phyloP scores from a whole-genome alignment of 2,113 vertebrate genomes.

The Salvator merianae region DNA sequence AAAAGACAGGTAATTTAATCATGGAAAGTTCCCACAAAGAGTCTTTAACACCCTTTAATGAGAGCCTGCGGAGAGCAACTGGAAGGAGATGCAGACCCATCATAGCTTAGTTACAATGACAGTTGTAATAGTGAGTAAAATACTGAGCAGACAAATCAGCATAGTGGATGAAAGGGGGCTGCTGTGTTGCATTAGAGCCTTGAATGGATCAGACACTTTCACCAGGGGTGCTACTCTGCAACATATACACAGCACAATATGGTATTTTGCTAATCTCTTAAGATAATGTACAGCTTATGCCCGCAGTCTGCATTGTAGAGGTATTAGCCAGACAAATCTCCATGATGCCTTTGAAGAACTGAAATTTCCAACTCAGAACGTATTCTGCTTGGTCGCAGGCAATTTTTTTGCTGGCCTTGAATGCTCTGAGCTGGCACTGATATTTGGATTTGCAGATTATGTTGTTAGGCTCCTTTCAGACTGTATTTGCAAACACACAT shows the following conservation, averaged over 20 bases:
- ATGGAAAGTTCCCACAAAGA: conserved; percentile 53
- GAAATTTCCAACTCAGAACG: background rate
- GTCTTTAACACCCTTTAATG: conserved; percentile 27
- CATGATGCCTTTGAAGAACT: conserved; percentile 11
- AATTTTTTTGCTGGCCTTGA: background rate
- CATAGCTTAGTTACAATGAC: conserved; percentile 1
- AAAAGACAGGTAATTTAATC: conserved; percentile 69
- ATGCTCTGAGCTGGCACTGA: background rate
- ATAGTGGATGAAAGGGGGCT: background rate
- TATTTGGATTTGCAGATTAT: conserved; percentile 35
- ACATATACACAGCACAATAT: rapidly evolving
- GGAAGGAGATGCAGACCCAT: conserved; percentile 8
- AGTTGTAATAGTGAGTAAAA: background rate
- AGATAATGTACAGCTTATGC: conserved; percentile 33
- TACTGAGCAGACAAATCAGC: rapidly evolving
- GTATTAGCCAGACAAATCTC: conserved; percentile 22
- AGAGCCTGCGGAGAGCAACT: conserved; percentile 43
- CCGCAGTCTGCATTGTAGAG: conserved; percentile 29
- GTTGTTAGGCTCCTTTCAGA: conserved; percentile 8
- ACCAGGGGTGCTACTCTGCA: background rate
- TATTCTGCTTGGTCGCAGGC: background rate
- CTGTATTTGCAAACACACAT: conserved; percentile 11
- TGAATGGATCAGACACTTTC: conserved; percentile 20
- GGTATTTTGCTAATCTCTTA: conserved; percentile 37
- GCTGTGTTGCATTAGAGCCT: background rate